Percentiles rank a stretch among this genome's conserved stretches.
Evolutionary conservation across 1,140 invertebrate genomes (phyloP).

Genomic region (Drosophila ficusphila): DNA sequence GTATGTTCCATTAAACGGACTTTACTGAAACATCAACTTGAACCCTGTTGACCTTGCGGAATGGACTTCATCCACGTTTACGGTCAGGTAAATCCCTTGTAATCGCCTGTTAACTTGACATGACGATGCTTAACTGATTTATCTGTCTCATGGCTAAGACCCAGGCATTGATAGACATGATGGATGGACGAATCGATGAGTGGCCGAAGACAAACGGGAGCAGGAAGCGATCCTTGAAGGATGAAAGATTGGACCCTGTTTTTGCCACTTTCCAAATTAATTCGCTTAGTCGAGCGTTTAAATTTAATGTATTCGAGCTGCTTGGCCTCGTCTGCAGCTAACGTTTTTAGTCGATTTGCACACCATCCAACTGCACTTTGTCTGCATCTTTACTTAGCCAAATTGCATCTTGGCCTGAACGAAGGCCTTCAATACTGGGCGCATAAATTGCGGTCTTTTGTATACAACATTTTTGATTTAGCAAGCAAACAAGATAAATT

Average conservation of each 20-base stretch:
- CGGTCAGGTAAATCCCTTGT: conserved; percentile 53
- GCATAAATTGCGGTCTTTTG: conserved; percentile 57
- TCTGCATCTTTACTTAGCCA: conserved; percentile 64
- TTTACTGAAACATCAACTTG: neutral
- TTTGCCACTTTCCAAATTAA: conserved; percentile 45
- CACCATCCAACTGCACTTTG: conserved; percentile 34
- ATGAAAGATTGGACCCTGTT: conserved; percentile 3
- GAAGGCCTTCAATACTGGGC: conserved; percentile 11
- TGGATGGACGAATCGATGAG: conserved; percentile 32
- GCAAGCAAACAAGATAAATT: conserved; percentile 73
- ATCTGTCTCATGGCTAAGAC: conserved; percentile 47
- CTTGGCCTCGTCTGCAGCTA: conserved; percentile 11
- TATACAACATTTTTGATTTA: conserved; percentile 58
- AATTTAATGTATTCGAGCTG: conserved; percentile 45
- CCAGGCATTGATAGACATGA: conserved; percentile 48
- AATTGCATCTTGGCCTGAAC: conserved; percentile 42
- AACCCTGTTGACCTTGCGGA: conserved; percentile 7
- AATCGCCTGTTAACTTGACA: conserved; percentile 64
- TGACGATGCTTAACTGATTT: conserved; percentile 59
- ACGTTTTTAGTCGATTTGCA: conserved; percentile 35
- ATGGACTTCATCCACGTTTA: conserved; percentile 6
- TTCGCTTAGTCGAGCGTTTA: conserved; percentile 51
- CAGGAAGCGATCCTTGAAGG: neutral
- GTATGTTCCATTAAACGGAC: too few species aligned
- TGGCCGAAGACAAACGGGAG: neutral